Conservation (phyloP, 2,888 invertebrate species). For the Dryomyza anilis region DNA sequence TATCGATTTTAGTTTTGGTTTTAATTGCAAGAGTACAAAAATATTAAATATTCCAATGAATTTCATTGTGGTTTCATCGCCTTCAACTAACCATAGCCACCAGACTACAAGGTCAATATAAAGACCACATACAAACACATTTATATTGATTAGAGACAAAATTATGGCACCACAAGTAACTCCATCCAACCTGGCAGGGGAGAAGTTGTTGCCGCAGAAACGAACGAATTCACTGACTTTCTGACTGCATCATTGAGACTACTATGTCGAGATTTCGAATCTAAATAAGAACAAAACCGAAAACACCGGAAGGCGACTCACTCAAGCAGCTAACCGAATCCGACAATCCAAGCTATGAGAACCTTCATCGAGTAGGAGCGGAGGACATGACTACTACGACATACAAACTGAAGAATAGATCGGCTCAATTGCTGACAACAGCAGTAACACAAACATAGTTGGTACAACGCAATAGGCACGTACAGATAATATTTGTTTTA, state of each 20-base stretch:
- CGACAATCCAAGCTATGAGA: not conserved
- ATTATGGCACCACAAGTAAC: too few species aligned
- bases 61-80: too few species aligned
- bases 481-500: conserved; percentile 1
- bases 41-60: too few species aligned
- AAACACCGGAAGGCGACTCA: conserved; percentile 5
- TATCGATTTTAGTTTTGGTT: too few species aligned
- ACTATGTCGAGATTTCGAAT: too few species aligned
- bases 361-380: not conserved
- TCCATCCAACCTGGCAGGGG: too few species aligned
- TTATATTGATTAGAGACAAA: too few species aligned
- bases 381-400: not conserved
- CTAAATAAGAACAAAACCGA: not conserved
- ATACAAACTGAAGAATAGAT: not conserved
- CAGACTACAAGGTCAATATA: too few species aligned
- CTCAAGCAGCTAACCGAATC: conserved; percentile 3
- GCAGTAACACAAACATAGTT: not conserved
- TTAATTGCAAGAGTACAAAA: too few species aligned
- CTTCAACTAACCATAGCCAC: too few species aligned
- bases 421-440: not conserved
- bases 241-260: not conserved
- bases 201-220: too few species aligned
- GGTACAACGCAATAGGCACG: conserved; percentile 6
- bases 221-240: not conserved
- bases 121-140: too few species aligned